These are phyloP conservation scores for Megaceryle alcyon DNA, from an alignment of 2,797 vertebrate species.

Conservation along the genomic window DNA sequence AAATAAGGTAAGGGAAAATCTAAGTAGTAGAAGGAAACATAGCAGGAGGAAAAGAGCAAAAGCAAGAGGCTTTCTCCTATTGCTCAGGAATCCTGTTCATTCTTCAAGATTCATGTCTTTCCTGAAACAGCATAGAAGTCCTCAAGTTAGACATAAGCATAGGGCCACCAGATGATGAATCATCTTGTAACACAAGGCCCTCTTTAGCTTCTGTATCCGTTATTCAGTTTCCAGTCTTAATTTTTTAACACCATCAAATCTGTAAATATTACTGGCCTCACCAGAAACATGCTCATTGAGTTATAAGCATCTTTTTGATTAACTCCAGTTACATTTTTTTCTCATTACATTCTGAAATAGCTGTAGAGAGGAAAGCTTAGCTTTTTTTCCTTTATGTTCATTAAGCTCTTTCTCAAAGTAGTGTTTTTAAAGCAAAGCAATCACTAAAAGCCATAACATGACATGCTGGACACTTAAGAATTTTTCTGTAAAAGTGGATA, in stretches of 20 bases:
- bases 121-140: not conserved
- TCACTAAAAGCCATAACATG: not conserved
- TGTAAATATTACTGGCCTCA: not conserved
- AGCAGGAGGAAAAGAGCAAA: not conserved
- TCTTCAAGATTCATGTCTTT: not conserved
- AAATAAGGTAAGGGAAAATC: not conserved
- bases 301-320: not conserved
- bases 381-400: not conserved
- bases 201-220: not conserved
- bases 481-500: not conserved
- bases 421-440: not conserved
- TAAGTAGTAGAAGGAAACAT: not conserved
- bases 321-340: not conserved
- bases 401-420: not conserved
- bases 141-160: not conserved
- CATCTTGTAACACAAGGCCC: not conserved
- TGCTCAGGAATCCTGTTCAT: not conserved
- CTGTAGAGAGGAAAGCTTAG: not conserved
- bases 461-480: not conserved
- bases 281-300: not conserved
- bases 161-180: not conserved
- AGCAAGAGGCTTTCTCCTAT: not conserved
- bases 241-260: not conserved
- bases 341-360: not conserved
- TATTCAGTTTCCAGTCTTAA: not conserved